Evolutionary conservation across 1,140 invertebrate genomes (phyloP), one percentile per base, ranked within the genome.

Genomic region (Hermetia illucens): DNA sequence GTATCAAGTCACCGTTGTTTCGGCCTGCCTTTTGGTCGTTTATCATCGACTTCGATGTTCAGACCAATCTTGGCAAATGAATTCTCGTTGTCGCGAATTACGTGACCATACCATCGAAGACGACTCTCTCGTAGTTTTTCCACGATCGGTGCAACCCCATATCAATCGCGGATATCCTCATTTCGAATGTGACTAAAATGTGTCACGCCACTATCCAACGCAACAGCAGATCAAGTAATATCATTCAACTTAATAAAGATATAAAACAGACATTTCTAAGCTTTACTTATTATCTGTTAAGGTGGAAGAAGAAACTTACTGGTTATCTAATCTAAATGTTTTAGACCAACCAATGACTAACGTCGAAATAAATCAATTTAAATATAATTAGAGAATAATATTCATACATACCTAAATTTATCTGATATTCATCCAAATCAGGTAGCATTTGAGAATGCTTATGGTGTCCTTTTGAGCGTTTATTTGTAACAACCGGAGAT

Each of bases 381-480:
- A 25, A 25, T 8, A 25, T n/a, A 25, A 25, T 25, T 25, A 25
- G 18, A 19, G 4, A 20, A 35, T n/a, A n/a, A 25, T 25, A 8
- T 25, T 25, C 8, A 18, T 20, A 21, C 19, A 19, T 16, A 40
- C 39, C 39, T 10, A 40, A 25, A 30, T 40, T 52, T 24, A 58
- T 45, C 41, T 61, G 55, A 47, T 61, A 53, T 42, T 61, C 57
- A 41, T 45, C 59, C 36, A 60, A 50, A 52, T 61, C 53, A 34
- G 57, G 53, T 31, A 61, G 41, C 29, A 60, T 40, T 46, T 61
- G 57, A 0, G 58, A 58, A 34, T 60, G 69, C 22, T 65, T 69
- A 30, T 72, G 71, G 3, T 63, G 64, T 25, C 58, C 68, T 33
- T 62, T 61, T 24, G 64, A 64, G 47, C 71, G 71, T 47, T 74